A percentile compares a stretch with the other conserved stretches of the same genome.
Evolutionary conservation across 2,797 vertebrate species (phyloP).

Genomic region (Phalanger gymnotis): DNA sequence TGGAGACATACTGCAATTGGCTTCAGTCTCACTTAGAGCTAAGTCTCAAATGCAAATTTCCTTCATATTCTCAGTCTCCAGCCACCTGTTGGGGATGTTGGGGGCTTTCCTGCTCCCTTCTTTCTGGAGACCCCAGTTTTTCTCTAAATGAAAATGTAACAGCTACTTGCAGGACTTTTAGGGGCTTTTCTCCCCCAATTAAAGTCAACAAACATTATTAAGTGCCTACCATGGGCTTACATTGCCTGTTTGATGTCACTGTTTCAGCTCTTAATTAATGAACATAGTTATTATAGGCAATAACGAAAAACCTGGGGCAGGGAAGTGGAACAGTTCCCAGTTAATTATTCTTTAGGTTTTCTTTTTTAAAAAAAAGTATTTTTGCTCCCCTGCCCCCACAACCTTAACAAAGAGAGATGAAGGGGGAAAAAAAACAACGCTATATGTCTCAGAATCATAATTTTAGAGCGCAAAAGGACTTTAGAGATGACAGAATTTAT

Average conservation of each 20-base stretch:
- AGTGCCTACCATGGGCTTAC: background rate
- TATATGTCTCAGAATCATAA: background rate
- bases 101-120: background rate
- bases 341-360: background rate
- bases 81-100: background rate
- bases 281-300: background rate
- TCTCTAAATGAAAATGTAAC: background rate
- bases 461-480: background rate
- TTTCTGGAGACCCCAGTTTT: background rate
- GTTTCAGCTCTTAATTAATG: background rate
- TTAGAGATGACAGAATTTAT: background rate
- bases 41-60: conserved; percentile 60
- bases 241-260: background rate
- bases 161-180: conserved; percentile 55
- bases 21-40: background rate
- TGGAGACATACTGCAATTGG: background rate
- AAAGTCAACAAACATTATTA: background rate
- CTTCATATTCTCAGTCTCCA: background rate
- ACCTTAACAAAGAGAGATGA: background rate
- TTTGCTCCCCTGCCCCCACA: background rate
- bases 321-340: conserved; percentile 11
- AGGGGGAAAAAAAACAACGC: background rate
- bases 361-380: background rate
- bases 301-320: background rate
- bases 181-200: conserved; percentile 60